A percentile compares a stretch with the other conserved stretches of the same genome.
Conservation (phyloP, 1,140 invertebrate genomes). For the Heliconius nattereri region DNA sequence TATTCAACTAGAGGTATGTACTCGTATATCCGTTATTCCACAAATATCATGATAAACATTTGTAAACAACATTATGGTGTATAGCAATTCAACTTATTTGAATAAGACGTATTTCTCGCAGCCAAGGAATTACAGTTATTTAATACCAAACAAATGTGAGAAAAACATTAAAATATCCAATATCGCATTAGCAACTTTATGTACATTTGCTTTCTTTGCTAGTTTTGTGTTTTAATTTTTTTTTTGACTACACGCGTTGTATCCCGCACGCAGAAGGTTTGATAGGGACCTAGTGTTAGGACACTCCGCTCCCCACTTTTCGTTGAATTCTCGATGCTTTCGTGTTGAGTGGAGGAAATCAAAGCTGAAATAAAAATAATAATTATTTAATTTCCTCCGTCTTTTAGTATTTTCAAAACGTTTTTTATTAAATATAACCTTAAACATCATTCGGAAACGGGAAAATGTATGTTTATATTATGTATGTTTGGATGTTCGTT, state of each 20-base stretch:
- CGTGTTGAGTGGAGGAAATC: too few species aligned
- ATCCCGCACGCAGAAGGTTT: too few species aligned
- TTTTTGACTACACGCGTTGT: too few species aligned
- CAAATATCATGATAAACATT: neutral
- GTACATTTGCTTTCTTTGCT: neutral
- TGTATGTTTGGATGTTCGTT: conserved; percentile 2
- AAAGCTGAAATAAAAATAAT: too few species aligned
- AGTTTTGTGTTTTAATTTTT: too few species aligned
- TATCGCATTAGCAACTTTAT: neutral
- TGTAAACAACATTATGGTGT: neutral
- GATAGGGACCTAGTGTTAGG: too few species aligned
- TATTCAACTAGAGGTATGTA: neutral
- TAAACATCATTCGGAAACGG: neutral
- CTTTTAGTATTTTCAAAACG: too few species aligned
- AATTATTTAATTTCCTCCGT: too few species aligned
- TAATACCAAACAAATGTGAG: neutral
- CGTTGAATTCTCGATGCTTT: too few species aligned
- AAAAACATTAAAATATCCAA: neutral
- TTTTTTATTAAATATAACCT: neutral
- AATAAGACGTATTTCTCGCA: neutral
- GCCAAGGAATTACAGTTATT: neutral
- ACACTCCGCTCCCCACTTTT: too few species aligned
- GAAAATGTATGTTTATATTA: neutral
- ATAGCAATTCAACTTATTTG: neutral
- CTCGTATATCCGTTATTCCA: neutral